Evolutionary conservation across 2,888 invertebrate genomes (phyloP), one percentile per base, ranked within the genome.

Genomic region (Drosophila sordidula): DNA sequence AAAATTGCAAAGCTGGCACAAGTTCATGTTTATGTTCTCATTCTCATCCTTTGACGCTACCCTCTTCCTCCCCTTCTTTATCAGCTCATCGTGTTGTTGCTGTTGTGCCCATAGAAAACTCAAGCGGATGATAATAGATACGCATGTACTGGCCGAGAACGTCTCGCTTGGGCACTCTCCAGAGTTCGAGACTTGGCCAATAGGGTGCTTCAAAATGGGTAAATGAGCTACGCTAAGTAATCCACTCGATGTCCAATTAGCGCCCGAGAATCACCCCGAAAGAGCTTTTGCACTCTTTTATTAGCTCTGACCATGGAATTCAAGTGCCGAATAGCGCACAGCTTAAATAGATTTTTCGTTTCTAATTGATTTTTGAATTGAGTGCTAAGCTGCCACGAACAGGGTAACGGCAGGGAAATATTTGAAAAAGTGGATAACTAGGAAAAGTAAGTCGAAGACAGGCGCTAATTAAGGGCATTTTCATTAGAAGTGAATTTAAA

Each of bases 241-340:
- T 63, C 75, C 68, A 59, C 76, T 75, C 56, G 68, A 76, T 72
- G 76, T 75, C 68, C 68, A 75, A 75, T 75, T 72, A 75, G 63
- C 63, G 76, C 36, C 46, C n/a, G 39, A 52, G 34, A n/a, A 47
- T 8, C 12, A 12, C 4, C 18, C 36, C 18, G 25, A 32, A 51
- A 59, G 49, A 25, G 66, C 51, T 46, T 25, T 58, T 5, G 25
- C n/a, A 51, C 34, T 34, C 51, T 54, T 57, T 67, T 59, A 61
- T 61, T 61, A 38, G 44, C 41, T 18, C 41, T 50, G 42, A 18
- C 12, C 50, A 52, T 18, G 36, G 16, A 36, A 4, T 16, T 46
- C 42, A 9, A 69, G 36, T 55, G 44, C 22, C 26, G 16, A 46
- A 56, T 14, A 25, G 25, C 14, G 9, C 6, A 22, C 6, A 8